phyloP scores from a whole-genome alignment of 2,888 invertebrate genomes.

The Bursaphelenchus okinawaensis region DNA sequence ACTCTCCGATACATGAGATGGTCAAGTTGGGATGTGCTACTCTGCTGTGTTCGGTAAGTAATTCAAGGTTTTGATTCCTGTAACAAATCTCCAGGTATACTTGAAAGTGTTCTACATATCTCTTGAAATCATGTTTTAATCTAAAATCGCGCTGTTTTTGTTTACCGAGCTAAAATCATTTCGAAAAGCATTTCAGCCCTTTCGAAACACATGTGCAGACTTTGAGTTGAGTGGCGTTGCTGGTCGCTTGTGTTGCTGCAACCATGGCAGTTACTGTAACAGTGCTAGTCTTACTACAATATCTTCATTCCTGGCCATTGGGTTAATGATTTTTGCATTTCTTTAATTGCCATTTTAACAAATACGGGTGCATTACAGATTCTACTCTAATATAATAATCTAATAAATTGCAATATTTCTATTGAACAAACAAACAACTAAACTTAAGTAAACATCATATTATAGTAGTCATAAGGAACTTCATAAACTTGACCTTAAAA shows the following conservation, averaged over 20 bases:
- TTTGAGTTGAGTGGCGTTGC: slow-evolving; percentile 33
- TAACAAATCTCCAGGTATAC: not conserved
- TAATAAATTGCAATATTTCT: no score
- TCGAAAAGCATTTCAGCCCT: slow-evolving; percentile 28
- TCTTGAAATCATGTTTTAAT: no score
- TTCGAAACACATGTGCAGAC: slow-evolving; percentile 38
- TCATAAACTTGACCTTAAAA: no score
- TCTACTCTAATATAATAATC: no score
- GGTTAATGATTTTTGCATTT: no score
- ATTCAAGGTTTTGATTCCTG: not conserved
- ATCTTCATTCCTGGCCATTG: no score
- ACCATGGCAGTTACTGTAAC: slow-evolving; percentile 35
- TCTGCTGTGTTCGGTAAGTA: slow-evolving; percentile 38
- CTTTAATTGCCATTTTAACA: no score
- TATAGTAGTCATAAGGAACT: no score
- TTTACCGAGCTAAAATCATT: not conserved
- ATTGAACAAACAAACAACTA: no score
- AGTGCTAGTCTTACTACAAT: no score
- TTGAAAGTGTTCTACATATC: not conserved
- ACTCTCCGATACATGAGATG: slow-evolving; percentile 34
- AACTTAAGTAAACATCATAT: no score
- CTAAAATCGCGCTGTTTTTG: not conserved
- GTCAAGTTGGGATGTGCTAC: slow-evolving; percentile 39
- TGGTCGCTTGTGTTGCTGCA: slow-evolving; percentile 38
- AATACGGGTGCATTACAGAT: no score